These are phyloP conservation scores for Meteorus cinctellus DNA, from an alignment of 2,888 invertebrate species.

Conservation along the genomic window DNA sequence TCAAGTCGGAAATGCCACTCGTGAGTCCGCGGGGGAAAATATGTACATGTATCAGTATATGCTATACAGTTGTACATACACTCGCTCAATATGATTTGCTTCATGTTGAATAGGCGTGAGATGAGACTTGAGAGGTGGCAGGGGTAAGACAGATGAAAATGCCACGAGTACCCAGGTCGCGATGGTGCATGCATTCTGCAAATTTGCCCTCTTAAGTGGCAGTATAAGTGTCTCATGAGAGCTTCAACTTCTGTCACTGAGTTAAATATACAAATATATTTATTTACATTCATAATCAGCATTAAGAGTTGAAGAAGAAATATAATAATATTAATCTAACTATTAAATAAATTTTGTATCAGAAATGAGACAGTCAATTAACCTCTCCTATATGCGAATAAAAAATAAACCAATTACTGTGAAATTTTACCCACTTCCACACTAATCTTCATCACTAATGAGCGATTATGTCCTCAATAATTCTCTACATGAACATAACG, in stretches of 20 bases:
- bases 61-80: conserved; percentile 22
- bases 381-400: too few species aligned
- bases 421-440: too few species aligned
- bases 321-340: too few species aligned
- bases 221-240: conserved; percentile 9
- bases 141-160: conserved; percentile 33
- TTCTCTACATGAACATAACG: too few species aligned
- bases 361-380: too few species aligned
- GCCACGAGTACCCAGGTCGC: conserved; percentile 28
- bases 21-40: conserved; percentile 8
- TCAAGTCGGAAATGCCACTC: conserved; percentile 41
- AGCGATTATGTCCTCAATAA: too few species aligned
- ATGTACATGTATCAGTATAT: not conserved
- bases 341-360: too few species aligned
- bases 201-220: not conserved
- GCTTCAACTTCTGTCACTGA: not conserved
- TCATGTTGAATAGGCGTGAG: not conserved
- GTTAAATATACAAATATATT: not conserved
- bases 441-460: too few species aligned
- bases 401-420: too few species aligned
- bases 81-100: conserved; percentile 39
- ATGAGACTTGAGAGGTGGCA: not conserved
- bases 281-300: not conserved
- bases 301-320: not conserved
- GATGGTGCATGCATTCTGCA: conserved; percentile 7